Evolutionary conservation across 2,888 invertebrate species (phyloP).

Genomic region (Sycophila texana): DNA sequence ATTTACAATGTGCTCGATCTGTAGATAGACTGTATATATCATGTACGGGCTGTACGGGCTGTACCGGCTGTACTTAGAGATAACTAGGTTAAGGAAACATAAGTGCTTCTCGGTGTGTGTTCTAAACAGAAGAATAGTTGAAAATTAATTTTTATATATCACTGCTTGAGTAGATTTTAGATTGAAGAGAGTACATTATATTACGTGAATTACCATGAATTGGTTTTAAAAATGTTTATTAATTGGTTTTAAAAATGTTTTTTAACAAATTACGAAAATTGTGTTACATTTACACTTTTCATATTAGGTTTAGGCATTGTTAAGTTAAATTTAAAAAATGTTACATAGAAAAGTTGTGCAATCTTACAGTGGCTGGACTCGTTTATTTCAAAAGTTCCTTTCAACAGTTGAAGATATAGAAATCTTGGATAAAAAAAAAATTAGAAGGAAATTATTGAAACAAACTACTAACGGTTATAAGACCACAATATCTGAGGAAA

Average conservation of each 20-base stretch:
- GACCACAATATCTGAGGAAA: not conserved
- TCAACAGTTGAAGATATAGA: conserved; percentile 2
- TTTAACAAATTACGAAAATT: not conserved
- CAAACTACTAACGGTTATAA: not conserved
- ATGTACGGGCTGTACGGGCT: no score
- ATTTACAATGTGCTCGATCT: no score
- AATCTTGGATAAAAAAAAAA: not conserved
- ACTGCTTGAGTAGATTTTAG: no score
- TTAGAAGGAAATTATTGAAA: not conserved
- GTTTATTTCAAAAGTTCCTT: not conserved
- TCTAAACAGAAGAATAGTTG: no score
- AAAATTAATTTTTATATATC: no score
- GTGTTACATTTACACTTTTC: not conserved
- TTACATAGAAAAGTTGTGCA: not conserved
- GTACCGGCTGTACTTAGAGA: no score
- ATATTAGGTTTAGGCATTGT: not conserved
- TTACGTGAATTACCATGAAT: not conserved
- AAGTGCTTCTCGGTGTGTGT: no score
- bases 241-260: not conserved
- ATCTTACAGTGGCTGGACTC: not conserved
- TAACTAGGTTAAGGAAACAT: no score
- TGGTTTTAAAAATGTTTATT: not conserved
- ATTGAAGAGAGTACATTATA: no score
- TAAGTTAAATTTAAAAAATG: not conserved
- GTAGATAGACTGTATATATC: no score